Percentiles rank a stretch among this genome's conserved stretches.
Evolutionary conservation across 2,113 vertebrate species (phyloP).

Genomic region (Sus scrofa): T2T-Sscrofa CM000812.6:80390001-80390500

Average conservation of each 20-base stretch:
- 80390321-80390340: neutral
- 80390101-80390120: constrained; percentile 69
- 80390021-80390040: constrained; percentile 45
- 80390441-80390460: constrained; percentile 1
- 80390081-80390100: constrained; percentile 49
- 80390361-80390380: neutral
- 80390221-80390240: neutral
- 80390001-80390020: neutral
- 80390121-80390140: constrained; percentile 78
- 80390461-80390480: constrained; percentile 55
- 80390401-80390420: neutral
- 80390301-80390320: neutral
- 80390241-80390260: constrained; percentile 25
- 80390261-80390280: constrained; percentile 25
- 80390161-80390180: neutral
- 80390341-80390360: neutral
- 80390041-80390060: constrained; percentile 68
- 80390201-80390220: constrained; percentile 47
- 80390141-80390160: constrained; percentile 78
- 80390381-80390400: neutral
- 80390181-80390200: constrained; percentile 18
- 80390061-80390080: constrained; percentile 71
- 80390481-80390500: neutral
- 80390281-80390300: neutral
- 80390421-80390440: neutral